These are phyloP conservation scores for Zapornia atra DNA, from an alignment of 2,113 vertebrate genomes.

Conservation along the genomic window DNA sequence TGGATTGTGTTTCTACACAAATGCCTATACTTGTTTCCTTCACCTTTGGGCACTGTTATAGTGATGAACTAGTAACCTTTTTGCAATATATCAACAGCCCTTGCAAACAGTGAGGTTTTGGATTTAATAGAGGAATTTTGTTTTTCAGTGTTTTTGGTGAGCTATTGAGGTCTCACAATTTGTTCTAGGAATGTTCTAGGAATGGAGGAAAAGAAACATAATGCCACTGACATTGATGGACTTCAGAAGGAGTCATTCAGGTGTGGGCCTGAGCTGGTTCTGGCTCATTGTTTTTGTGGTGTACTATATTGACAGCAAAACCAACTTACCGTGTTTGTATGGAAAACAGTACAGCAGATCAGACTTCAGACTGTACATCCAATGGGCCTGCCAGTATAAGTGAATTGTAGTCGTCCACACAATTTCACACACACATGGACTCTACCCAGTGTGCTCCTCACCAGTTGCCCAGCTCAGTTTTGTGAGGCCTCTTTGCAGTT, in stretches of 20 bases:
- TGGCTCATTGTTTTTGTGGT: neutral
- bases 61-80: neutral
- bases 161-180: neutral
- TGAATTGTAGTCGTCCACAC: neutral
- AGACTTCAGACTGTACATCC: neutral
- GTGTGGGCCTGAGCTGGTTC: neutral
- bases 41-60: neutral
- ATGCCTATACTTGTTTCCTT: neutral
- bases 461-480: neutral
- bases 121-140: neutral
- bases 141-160: neutral
- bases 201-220: neutral
- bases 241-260: neutral
- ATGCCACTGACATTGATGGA: neutral
- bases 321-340: neutral
- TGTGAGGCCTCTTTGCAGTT: neutral
- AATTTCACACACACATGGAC: neutral
- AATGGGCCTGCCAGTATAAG: neutral
- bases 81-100: neutral
- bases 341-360: neutral
- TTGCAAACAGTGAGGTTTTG: neutral
- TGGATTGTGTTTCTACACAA: neutral
- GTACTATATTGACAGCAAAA: neutral
- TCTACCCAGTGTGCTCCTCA: no score
- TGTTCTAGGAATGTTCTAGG: neutral